Evolutionary conservation across 1,140 invertebrate genomes (phyloP), one percentile per base, ranked within the genome.

Genomic region (Lepidurus packardi): DNA sequence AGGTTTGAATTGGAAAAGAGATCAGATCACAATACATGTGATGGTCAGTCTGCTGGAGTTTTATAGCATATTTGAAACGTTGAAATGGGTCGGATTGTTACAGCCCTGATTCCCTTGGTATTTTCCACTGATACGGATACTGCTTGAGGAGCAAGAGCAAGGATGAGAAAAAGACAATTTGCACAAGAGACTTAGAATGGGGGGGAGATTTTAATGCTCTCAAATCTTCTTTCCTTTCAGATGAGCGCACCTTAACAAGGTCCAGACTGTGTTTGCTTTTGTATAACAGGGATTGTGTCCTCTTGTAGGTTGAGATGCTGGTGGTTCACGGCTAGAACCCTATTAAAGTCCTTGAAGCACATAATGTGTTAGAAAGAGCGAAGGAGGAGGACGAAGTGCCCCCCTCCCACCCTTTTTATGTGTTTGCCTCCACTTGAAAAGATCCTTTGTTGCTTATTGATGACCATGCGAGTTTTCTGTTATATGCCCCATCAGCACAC

Each of bases 211-310:
- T 9, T 65, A 65, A 65, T 65, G 16, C 53, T 65, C 53, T 65
- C 53, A 65, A 65, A 65, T 65, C 53, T 65, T 65, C 53, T 65
- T 65, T 65, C 53, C 53, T 65, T 65, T 21, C 53, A 65, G 53
- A n/a, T 65, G 53, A 65, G 21, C n/a, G 21, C 53, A 65, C 53
- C 53, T 65, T 65, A 65, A 65, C 53, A 65, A 65, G 13, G 53
- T 65, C 53, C 53, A 65, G 16, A 7, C 53, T 65, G 53, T 65
- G 53, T 65, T 65, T 65, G 53, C 53, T 65, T 65, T 65, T 65
- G 53, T 65, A 65, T 65, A 65, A 65, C 53, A 65, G 16, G 21
- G 53, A 65, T 65, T 65, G 53, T 65, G 9, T 65, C 13, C 53
- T n/a, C 7, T 7, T 65, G 21, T 65, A 65, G 53, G 16, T 10